These are phyloP conservation scores for Eucera pruinosa DNA, from an alignment of 2,888 invertebrate genomes.

Conservation along the genomic window DNA sequence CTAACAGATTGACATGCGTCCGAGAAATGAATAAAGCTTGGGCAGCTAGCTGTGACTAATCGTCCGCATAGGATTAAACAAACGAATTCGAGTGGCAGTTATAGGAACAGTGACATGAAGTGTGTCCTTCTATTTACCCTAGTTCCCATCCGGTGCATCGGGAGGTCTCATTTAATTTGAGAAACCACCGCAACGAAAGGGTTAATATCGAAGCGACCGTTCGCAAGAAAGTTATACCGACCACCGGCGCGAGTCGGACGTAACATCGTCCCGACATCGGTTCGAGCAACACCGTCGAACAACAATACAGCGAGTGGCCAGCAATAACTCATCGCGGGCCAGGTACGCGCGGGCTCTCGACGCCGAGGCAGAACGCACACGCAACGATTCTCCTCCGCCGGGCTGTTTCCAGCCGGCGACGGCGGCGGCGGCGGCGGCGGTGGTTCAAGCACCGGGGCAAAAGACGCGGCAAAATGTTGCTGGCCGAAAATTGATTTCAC, in stretches of 20 bases:
- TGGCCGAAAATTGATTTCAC: constrained; percentile 53
- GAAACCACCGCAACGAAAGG: background rate
- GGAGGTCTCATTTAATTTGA: too few species aligned
- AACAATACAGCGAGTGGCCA: constrained; percentile 39
- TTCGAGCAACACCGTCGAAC: constrained; percentile 49
- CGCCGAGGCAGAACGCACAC: constrained; percentile 26
- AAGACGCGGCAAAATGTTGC: constrained; percentile 18
- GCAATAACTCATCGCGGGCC: constrained; percentile 46
- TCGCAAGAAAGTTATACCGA: constrained; percentile 44
- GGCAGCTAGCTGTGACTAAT: too few species aligned
- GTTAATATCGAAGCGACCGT: background rate
- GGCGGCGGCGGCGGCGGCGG: background rate
- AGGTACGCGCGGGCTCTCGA: constrained; percentile 1
- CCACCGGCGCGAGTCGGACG: constrained; percentile 42
- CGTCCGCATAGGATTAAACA: too few species aligned
- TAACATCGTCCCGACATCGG: constrained; percentile 54
- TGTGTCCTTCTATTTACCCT: too few species aligned
- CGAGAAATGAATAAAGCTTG: too few species aligned
- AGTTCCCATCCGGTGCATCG: too few species aligned
- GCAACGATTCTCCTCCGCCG: too few species aligned
- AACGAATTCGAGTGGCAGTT: too few species aligned
- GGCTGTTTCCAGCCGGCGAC: too few species aligned
- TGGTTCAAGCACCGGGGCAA: background rate
- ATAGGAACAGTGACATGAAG: too few species aligned
- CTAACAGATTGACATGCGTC: too few species aligned